These are phyloP conservation scores for Burhinus oedicnemus DNA, from an alignment of 2,113 vertebrate species.

Conservation along the genomic window DNA sequence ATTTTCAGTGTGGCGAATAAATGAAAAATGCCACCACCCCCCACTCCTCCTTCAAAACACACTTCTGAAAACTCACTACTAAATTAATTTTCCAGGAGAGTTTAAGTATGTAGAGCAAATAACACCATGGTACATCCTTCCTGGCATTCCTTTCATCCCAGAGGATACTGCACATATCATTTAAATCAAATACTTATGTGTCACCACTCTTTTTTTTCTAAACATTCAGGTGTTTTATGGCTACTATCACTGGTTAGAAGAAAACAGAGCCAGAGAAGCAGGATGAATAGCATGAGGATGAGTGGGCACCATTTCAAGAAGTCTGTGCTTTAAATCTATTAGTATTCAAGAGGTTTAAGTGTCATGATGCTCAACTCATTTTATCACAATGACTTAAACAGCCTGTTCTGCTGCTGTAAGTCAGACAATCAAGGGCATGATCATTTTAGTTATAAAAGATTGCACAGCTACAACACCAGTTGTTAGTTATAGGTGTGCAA, in stretches of 20 bases:
- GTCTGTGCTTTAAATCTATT: neutral
- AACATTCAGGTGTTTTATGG: neutral
- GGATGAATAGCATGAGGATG: neutral
- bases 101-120: neutral
- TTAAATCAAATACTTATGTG: neutral
- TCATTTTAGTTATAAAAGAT: neutral
- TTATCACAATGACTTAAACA: neutral
- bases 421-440: neutral
- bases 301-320: conserved; percentile 16
- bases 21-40: neutral
- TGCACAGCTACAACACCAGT: neutral
- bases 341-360: conserved; percentile 25
- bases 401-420: neutral
- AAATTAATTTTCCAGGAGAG: neutral
- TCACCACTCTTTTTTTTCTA: neutral
- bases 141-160: neutral
- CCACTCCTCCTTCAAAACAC: neutral
- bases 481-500: neutral
- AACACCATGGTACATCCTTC: neutral
- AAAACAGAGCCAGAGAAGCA: neutral
- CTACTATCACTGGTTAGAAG: neutral
- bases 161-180: neutral
- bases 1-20: neutral
- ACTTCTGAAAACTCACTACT: neutral
- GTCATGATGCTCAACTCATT: neutral